Base-by-base conservation (phyloP, 2,113 vertebrate genomes). In the Gracilinanus agilis region DNA sequence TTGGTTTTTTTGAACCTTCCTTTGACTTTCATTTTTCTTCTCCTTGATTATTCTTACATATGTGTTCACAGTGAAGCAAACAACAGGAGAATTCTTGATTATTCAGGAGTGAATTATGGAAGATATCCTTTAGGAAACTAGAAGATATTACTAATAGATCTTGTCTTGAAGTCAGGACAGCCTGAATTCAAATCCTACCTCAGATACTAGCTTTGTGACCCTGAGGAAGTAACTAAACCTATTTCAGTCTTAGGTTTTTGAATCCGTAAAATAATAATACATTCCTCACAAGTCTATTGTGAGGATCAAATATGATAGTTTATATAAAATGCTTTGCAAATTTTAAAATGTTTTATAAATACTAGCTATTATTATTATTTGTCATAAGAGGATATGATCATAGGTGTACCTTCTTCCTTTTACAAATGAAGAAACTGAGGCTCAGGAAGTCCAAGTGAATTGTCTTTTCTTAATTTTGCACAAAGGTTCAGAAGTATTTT, bases 1-100 rank as follows among this genome's bases (percentile, higher is more conserved):
- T 11, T 91, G 94, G 94, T 34, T 58, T 92, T 10, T 25, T 49
- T 89, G 75, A 13, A 56, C 95, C 44, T 91, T 96, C 83, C 61
- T 49, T 92, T 94, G 53, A 90, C 25, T 91, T 91, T 94, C 10
- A 83, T 49, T 54, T 34, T 61, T 44, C 2, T 55, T 92, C n/a
- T 58, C 44, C 19, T 34, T 90, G 53, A 93, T 10, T 92, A 21
- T 94, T 90, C 67, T 83, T 92, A 61, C 91, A 91, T 92, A 44
- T 54, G 27, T 56, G 24, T 61, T 21, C 90, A 88, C 55, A 2
- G 0, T 91, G 40, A 53, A 94, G 91, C 5, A 89, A 34, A 94
- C 1, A 91, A 9, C 67, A 91, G 53, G 83, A 93, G 34, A 53
- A 44, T 93, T 95, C 34, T 91, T 54, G 92, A 54, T 93, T 67